Percentiles rank a stretch among this genome's conserved stretches.
Evolutionary conservation across 2,888 invertebrate genomes (phyloP).

Genomic region (Agonopterix subpropinquella): DNA sequence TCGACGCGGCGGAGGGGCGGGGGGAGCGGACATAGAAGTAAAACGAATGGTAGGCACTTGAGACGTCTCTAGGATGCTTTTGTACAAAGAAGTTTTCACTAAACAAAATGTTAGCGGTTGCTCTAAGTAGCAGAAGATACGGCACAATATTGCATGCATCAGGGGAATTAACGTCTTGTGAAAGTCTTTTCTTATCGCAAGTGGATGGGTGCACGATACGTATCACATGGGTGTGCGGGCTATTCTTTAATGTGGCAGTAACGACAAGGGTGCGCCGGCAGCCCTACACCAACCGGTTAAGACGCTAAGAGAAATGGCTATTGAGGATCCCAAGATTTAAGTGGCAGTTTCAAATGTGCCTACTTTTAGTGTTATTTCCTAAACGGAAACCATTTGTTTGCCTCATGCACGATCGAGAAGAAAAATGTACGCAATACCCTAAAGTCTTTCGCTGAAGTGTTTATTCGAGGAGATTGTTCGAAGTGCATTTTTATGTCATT

Average conservation of each 20-base stretch:
- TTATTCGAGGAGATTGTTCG: slow-evolving; percentile 30
- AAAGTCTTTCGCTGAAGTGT: slow-evolving; percentile 40
- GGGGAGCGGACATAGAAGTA: slow-evolving; percentile 25
- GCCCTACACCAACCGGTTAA: slow-evolving; percentile 44
- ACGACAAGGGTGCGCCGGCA: slow-evolving; percentile 47
- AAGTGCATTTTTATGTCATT: slow-evolving; percentile 31
- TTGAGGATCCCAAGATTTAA: slow-evolving; percentile 72
- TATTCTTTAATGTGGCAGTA: slow-evolving; percentile 47
- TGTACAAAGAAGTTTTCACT: not conserved
- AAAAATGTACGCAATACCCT: slow-evolving; percentile 50
- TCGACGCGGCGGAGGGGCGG: slow-evolving; percentile 38
- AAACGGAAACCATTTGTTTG: slow-evolving; percentile 72
- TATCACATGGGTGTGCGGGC: slow-evolving; percentile 27
- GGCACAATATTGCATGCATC: not conserved
- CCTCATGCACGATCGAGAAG: slow-evolving; percentile 58
- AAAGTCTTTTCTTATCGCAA: slow-evolving; percentile 14
- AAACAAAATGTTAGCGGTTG: not conserved
- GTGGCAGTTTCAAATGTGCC: slow-evolving; percentile 72
- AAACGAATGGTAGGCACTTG: slow-evolving; percentile 14
- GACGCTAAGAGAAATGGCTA: slow-evolving; percentile 67
- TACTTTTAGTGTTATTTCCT: slow-evolving; percentile 74
- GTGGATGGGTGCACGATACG: slow-evolving; percentile 13
- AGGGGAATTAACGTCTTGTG: not conserved
- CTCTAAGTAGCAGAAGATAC: not conserved
- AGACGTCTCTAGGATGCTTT: slow-evolving; percentile 23